Evolutionary conservation across 2,888 invertebrate genomes (phyloP).

Genomic region (Chironomus riparius): DNA sequence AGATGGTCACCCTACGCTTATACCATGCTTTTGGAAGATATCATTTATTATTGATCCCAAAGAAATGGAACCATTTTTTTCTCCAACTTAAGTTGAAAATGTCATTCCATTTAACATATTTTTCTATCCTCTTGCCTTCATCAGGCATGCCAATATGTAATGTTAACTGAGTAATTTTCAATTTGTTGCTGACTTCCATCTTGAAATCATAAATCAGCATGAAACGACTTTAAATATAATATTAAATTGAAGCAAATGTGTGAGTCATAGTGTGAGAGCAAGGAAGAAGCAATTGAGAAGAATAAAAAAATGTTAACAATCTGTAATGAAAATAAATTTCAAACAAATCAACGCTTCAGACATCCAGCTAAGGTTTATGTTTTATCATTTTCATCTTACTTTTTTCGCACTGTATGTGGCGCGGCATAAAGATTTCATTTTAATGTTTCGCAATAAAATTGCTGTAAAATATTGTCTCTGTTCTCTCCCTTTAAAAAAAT

Average conservation of each 20-base stretch:
- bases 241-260: neutral
- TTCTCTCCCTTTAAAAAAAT: neutral
- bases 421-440: neutral
- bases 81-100: neutral
- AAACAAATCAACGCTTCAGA: constrained; percentile 14
- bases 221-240: constrained; percentile 7
- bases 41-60: too few relatives aligned
- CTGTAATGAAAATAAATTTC: constrained; percentile 12
- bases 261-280: neutral
- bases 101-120: neutral
- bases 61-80: too few relatives aligned
- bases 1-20: too few relatives aligned
- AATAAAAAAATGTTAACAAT: constrained; percentile 21
- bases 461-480: neutral
- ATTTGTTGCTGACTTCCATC: constrained; percentile 3
- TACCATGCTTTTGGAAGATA: too few relatives aligned
- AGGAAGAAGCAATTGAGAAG: neutral
- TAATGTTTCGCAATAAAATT: neutral
- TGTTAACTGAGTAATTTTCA: neutral
- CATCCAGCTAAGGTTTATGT: neutral
- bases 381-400: neutral
- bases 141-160: neutral
- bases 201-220: constrained; percentile 23
- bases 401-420: neutral
- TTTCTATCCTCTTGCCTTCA: neutral